Evolutionary conservation across 2,113 vertebrate species (phyloP).

Genomic region (Thomomys bottae): DNA sequence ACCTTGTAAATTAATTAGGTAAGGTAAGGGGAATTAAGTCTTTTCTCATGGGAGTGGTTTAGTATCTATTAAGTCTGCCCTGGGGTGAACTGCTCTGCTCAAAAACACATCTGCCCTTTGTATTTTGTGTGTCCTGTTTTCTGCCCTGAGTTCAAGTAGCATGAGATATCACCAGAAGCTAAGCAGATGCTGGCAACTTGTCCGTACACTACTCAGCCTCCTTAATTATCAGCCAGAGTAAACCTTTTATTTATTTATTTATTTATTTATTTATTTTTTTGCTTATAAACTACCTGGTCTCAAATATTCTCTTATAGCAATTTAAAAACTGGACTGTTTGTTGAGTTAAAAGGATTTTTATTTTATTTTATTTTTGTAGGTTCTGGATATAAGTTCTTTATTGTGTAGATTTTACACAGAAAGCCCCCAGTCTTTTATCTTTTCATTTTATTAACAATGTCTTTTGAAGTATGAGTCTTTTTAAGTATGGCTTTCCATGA

Average conservation of each 20-base stretch:
- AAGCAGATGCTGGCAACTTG: neutral
- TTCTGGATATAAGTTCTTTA: neutral
- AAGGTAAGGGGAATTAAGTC: neutral
- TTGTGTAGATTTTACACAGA: neutral
- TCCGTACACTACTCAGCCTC: neutral
- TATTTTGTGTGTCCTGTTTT: neutral
- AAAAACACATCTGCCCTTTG: neutral
- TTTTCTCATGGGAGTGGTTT: neutral
- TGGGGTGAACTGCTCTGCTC: neutral
- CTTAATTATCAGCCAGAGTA: neutral
- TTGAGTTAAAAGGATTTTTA: constrained; percentile 1
- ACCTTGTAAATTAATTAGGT: neutral
- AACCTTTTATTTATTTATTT: neutral
- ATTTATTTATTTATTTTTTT: too few species aligned
- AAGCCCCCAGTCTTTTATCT: neutral
- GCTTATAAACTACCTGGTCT: neutral
- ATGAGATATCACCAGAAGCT: neutral
- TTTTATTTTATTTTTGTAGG: neutral
- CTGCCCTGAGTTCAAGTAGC: neutral
- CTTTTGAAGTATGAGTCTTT: constrained; percentile 26
- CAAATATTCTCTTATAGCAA: neutral
- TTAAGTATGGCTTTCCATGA: constrained; percentile 56
- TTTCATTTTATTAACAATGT: constrained; percentile 37
- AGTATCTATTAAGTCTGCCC: neutral
- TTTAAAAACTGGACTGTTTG: neutral